These are phyloP conservation scores for Cecidostiba fungosa DNA, from an alignment of 2,888 invertebrate genomes.

Conservation along the genomic window DNA sequence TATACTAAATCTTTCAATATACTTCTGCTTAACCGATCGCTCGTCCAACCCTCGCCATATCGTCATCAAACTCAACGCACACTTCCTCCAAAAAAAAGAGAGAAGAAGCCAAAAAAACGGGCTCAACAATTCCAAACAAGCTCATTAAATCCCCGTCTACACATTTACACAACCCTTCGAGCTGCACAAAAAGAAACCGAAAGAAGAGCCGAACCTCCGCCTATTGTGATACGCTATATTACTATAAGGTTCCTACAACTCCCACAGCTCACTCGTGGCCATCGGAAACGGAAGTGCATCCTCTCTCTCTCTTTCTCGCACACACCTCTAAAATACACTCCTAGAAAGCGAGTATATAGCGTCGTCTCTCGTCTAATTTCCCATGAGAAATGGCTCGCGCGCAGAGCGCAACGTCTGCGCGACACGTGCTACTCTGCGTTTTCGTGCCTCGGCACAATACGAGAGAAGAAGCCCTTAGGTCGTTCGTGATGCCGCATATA, in stretches of 20 bases:
- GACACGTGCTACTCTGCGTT: slow-evolving; percentile 51
- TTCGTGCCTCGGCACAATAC: slow-evolving; percentile 12
- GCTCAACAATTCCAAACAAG: not conserved
- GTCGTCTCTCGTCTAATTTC: slow-evolving; percentile 71
- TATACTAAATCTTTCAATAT: not conserved
- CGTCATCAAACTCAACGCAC: not conserved
- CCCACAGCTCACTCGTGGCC: slow-evolving; percentile 27
- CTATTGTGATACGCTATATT: slow-evolving; percentile 12
- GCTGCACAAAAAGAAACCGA: not conserved
- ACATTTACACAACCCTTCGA: slow-evolving; percentile 25
- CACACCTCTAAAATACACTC: slow-evolving; percentile 20
- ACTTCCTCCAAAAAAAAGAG: not conserved
- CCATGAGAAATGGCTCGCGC: slow-evolving; percentile 72
- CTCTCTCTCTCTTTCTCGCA: slow-evolving; percentile 1
- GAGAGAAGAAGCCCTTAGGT: not conserved
- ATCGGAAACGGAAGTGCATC: slow-evolving; percentile 59
- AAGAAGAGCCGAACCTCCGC: not conserved
- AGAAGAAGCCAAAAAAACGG: not conserved
- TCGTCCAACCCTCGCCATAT: no score
- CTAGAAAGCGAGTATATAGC: slow-evolving; percentile 11
- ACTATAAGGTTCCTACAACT: not conserved
- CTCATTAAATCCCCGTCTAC: not conserved
- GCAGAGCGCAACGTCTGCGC: slow-evolving; percentile 38
- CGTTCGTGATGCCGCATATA: slow-evolving; percentile 40
- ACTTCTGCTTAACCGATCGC: not conserved